Evolutionary conservation across 2,888 invertebrate genomes (phyloP).

Genomic region (Dryomyza anilis): DNA sequence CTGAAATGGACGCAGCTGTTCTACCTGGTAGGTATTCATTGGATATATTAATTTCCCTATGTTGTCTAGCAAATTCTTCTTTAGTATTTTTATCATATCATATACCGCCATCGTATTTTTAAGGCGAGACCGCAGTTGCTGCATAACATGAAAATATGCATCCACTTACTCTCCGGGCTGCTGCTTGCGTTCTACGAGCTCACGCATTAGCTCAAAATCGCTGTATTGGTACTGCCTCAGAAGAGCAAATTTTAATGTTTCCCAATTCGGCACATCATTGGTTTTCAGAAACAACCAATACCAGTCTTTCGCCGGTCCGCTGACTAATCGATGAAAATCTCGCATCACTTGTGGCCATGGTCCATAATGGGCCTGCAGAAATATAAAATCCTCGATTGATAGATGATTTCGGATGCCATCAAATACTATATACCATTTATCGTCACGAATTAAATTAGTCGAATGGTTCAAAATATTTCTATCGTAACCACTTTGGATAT

Average conservation of each 20-base stretch:
- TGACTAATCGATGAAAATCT: not conserved
- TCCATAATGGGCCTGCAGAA: not conserved
- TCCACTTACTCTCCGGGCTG: not conserved
- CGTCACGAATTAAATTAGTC: not conserved
- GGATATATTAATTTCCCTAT: not conserved
- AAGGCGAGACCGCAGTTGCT: too few relatives aligned
- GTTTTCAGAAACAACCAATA: not conserved
- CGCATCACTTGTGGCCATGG: not conserved
- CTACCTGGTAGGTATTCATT: too few relatives aligned
- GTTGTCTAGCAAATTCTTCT: not conserved
- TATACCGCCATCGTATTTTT: too few relatives aligned
- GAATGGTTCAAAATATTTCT: too few relatives aligned
- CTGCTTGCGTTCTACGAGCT: too few relatives aligned
- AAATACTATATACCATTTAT: not conserved
- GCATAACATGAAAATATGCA: not conserved
- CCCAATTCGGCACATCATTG: not conserved
- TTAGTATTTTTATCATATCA: not conserved
- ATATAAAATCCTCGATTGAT: not conserved
- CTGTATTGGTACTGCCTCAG: not conserved
- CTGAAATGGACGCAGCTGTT: not conserved
- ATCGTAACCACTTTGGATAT: too few relatives aligned
- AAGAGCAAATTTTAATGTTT: not conserved
- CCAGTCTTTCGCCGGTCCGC: not conserved
- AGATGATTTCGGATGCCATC: not conserved
- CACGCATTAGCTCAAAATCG: not conserved